Conservation (phyloP, 2,113 vertebrate genomes). For the Cariama cristata region DNA sequence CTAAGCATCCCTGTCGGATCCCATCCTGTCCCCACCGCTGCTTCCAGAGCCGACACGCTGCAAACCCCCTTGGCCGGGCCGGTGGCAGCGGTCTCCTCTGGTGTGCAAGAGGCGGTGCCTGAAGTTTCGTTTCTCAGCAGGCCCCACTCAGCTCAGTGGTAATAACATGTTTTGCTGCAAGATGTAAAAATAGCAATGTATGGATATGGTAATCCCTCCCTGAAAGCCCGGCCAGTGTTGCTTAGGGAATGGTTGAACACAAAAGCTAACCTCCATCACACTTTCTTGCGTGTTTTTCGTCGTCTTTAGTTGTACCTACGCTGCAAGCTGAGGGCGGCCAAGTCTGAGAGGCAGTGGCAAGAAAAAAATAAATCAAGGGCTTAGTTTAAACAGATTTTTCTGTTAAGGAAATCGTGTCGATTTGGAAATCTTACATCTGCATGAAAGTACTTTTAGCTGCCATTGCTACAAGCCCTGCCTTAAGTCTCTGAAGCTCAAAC, state of each 20-base stretch:
- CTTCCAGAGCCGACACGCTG: rapidly evolving
- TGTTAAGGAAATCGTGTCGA: background rate
- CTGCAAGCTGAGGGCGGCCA: background rate
- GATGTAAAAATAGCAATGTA: slow-evolving; percentile 45
- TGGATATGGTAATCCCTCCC: slow-evolving; percentile 19
- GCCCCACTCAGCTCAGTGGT: background rate
- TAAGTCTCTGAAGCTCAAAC: background rate
- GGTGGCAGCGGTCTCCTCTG: background rate
- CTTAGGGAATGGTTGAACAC: background rate
- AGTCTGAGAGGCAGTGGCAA: background rate
- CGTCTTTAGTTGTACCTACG: background rate
- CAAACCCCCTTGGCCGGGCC: background rate
- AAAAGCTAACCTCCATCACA: background rate
- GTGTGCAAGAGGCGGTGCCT: background rate
- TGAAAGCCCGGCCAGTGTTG: background rate
- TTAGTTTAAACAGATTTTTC: background rate
- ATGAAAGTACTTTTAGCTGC: background rate
- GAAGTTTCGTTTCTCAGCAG: background rate
- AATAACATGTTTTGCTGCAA: slow-evolving; percentile 56
- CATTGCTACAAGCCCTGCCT: background rate
- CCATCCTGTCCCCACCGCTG: background rate
- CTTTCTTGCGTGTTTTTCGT: background rate
- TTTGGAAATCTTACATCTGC: background rate
- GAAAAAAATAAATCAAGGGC: background rate
- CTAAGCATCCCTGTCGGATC: rapidly evolving